phyloP scores from a whole-genome alignment of 2,888 invertebrate genomes.

The Ichneumoninae sp. region DNA sequence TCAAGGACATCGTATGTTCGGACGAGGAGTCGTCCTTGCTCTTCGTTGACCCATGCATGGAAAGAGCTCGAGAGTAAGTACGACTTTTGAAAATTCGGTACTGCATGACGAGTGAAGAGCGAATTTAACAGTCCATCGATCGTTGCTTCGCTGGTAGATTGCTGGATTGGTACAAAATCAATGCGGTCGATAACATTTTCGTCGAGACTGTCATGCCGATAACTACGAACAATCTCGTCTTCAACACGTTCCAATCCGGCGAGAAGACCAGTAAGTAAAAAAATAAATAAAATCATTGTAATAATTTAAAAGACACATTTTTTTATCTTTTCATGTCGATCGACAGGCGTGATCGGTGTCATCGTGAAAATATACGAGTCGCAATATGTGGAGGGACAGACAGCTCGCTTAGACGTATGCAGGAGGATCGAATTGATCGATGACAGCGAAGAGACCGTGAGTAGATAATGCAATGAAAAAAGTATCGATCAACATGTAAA shows the following conservation, averaged over 20 bases:
- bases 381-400: background rate
- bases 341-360: constrained; percentile 35
- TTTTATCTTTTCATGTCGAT: background rate
- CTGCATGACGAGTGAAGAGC: background rate
- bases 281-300: background rate
- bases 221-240: background rate
- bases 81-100: background rate
- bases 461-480: background rate
- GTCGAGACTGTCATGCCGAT: background rate
- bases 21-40: background rate
- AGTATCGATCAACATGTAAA: background rate
- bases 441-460: background rate
- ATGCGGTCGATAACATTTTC: background rate
- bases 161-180: background rate
- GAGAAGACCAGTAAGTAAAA: constrained; percentile 29
- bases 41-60: background rate
- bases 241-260: constrained; percentile 11
- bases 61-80: background rate
- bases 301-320: background rate
- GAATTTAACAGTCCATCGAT: background rate
- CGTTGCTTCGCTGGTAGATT: background rate
- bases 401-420: background rate
- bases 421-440: constrained; percentile 1
- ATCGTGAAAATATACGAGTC: background rate
- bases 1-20: background rate